A percentile compares a stretch with the other conserved stretches of the same genome.
Conservation (phyloP, 1,140 invertebrate genomes). For the Drepana arcuata region DNA sequence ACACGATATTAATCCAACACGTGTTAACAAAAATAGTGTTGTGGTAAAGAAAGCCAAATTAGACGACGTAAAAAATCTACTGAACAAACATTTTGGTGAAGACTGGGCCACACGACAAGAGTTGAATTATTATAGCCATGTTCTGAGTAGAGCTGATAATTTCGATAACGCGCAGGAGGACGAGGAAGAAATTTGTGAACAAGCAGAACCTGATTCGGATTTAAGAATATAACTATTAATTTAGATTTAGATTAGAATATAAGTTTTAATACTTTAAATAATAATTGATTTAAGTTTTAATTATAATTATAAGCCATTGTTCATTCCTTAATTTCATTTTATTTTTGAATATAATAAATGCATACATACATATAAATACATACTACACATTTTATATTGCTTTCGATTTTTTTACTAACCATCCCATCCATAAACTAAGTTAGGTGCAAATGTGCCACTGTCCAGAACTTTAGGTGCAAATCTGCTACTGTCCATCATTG, state of each 20-base stretch:
- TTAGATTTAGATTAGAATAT: conserved; percentile 1
- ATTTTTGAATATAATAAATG: conserved; percentile 1
- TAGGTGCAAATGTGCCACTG: conserved; percentile 4
- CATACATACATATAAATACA: too few species aligned
- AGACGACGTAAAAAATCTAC: conserved; percentile 2
- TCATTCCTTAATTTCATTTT: conserved; percentile 1
- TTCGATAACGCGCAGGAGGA: conserved; percentile 2
- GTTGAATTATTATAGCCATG: conserved; percentile 6
- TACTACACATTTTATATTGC: too few species aligned
- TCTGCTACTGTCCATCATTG: conserved; percentile 8
- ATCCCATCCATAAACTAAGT: too few species aligned
- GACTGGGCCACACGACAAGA: conserved; percentile 2
- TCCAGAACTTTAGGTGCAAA: conserved; percentile 3
- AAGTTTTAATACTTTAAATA: conserved; percentile 1
- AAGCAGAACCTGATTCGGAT: conserved; percentile 6
- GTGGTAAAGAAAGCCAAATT: conserved; percentile 7
- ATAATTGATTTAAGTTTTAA: not conserved
- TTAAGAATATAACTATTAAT: conserved; percentile 7
- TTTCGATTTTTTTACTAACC: too few species aligned
- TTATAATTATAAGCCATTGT: conserved; percentile 1
- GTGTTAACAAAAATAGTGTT: conserved; percentile 2
- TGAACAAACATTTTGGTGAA: conserved; percentile 8
- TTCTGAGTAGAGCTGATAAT: conserved; percentile 2
- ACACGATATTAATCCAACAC: conserved; percentile 2
- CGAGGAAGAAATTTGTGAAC: conserved; percentile 8